Percentiles rank a stretch among this genome's conserved stretches.
Conservation (phyloP, 1,140 invertebrate genomes). For the Ericerus pela region DNA sequence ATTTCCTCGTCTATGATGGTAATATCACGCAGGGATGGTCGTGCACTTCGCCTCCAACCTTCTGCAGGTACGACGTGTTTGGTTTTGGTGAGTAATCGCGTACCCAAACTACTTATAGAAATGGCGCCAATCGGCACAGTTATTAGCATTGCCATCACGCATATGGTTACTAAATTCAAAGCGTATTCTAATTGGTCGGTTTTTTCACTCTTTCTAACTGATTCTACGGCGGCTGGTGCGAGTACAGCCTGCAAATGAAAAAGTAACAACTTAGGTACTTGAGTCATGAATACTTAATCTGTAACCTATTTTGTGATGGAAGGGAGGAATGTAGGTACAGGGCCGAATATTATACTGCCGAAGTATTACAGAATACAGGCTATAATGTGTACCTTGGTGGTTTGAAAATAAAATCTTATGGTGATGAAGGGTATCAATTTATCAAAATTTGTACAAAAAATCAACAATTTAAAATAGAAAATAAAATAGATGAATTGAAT, state of each 20-base stretch:
- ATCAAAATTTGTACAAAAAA: too few species aligned
- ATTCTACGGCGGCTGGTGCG: conserved; percentile 58
- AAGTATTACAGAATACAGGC: too few species aligned
- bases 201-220: conserved; percentile 33
- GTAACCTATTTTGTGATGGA: too few species aligned
- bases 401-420: too few species aligned
- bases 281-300: too few species aligned
- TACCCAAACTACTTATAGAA: conserved; percentile 64
- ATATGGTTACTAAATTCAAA: conserved; percentile 48
- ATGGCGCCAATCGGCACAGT: conserved; percentile 82
- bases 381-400: too few species aligned
- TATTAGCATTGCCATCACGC: conserved; percentile 76
- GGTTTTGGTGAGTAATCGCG: conserved; percentile 51
- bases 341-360: too few species aligned
- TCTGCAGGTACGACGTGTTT: conserved; percentile 28
- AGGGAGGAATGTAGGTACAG: too few species aligned
- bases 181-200: conserved; percentile 33
- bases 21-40: conserved; percentile 65
- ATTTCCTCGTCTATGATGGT: conserved; percentile 63
- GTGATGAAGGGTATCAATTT: too few species aligned
- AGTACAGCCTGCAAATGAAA: conserved; percentile 63
- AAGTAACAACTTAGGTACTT: too few species aligned
- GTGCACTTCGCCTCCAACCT: conserved; percentile 54
- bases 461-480: too few species aligned
- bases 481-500: too few species aligned